phyloP scores from a whole-genome alignment of 2,113 vertebrate genomes.

The Phyllopteryx taeniolatus region DNA sequence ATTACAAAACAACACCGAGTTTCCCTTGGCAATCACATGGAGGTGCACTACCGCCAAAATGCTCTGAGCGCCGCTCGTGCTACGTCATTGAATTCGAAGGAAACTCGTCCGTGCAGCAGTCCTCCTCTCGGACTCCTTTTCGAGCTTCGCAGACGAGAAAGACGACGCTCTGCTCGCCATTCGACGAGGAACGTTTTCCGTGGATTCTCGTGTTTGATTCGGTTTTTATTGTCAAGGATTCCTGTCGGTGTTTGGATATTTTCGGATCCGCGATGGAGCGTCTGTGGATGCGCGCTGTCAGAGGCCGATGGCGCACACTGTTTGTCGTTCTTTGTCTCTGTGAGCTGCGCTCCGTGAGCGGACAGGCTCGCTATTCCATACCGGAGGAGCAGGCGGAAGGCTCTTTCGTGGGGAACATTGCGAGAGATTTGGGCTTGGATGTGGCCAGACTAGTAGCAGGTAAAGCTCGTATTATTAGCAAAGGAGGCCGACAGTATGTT shows the following conservation, averaged over 20 bases:
- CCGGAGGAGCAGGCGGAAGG: constrained; percentile 76
- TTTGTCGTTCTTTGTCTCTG: constrained; percentile 54
- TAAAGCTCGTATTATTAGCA: constrained; percentile 70
- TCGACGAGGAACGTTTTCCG: no score
- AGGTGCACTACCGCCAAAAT: neutral
- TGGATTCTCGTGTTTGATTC: constrained; percentile 8
- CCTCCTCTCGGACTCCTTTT: no score
- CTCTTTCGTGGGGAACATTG: constrained; percentile 75
- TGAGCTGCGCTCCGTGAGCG: constrained; percentile 32
- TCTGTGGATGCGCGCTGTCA: constrained; percentile 10
- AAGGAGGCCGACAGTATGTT: constrained; percentile 69
- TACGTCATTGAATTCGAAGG: no score
- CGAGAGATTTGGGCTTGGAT: constrained; percentile 72
- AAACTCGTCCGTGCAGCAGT: no score
- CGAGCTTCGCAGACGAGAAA: no score
- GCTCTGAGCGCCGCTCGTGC: constrained; percentile 9
- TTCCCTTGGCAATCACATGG: neutral
- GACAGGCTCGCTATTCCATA: constrained; percentile 66
- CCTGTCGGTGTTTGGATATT: constrained; percentile 20
- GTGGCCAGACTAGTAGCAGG: constrained; percentile 66
- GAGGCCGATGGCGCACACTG: constrained; percentile 36
- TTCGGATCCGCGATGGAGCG: neutral
- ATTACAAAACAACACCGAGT: no score
- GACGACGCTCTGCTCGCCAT: no score
- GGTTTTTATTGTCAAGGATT: rapidly evolving